These are phyloP conservation scores for Eupithecia tripunctaria DNA, from an alignment of 2,888 invertebrate species.

Conservation along the genomic window DNA sequence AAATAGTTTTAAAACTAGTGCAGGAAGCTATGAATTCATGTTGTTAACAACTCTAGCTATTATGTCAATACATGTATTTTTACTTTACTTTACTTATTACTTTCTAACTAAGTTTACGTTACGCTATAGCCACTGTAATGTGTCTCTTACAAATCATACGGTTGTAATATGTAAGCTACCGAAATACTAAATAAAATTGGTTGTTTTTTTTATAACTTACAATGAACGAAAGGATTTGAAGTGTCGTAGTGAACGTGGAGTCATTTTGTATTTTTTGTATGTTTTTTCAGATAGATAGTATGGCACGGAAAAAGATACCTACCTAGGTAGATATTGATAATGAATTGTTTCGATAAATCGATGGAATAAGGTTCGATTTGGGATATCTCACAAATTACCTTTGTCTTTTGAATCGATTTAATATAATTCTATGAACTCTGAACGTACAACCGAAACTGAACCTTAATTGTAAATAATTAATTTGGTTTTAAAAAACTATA, in stretches of 20 bases:
- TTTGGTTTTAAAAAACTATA: no score
- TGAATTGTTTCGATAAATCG: background rate
- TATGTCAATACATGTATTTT: no score
- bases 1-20: no score
- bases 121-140: background rate
- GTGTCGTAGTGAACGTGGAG: conserved; percentile 4
- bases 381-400: background rate
- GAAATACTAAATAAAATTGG: conserved; percentile 74
- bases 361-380: background rate
- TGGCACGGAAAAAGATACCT: background rate
- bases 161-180: conserved; percentile 74
- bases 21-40: no score
- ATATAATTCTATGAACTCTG: no score
- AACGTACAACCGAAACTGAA: no score
- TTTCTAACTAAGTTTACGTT: no score
- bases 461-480: no score
- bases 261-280: background rate
- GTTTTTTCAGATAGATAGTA: background rate
- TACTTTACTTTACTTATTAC: no score
- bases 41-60: no score
- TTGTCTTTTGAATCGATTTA: background rate
- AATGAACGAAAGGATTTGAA: conserved; percentile 57
- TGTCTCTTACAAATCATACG: background rate
- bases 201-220: conserved; percentile 62
- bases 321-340: background rate